Evolutionary conservation across 2,888 invertebrate genomes (phyloP).

Genomic region (Dasypogon diadema): DNA sequence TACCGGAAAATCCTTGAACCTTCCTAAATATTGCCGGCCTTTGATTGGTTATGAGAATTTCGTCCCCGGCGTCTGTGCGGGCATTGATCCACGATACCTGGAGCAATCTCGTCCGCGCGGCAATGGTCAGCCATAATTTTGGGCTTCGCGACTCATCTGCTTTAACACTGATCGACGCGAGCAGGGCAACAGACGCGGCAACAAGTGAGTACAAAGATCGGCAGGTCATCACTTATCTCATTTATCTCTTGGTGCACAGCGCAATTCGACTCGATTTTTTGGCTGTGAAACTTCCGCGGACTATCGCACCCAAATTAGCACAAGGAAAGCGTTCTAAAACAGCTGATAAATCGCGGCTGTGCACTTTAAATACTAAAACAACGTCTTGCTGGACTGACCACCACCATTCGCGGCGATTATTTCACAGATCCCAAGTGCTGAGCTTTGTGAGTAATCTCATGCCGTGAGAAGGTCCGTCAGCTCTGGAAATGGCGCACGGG

Average conservation of each 20-base stretch:
- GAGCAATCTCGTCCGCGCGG: conserved; percentile 64
- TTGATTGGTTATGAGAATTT: conserved; percentile 63
- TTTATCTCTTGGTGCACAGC: conserved; percentile 21
- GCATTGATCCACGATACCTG: conserved; percentile 68
- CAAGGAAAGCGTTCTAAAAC: not conserved
- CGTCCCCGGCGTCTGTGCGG: conserved; percentile 61
- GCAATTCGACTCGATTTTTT: not conserved
- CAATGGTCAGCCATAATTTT: conserved; percentile 65
- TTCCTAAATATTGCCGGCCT: conserved; percentile 62
- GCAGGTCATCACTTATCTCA: not conserved
- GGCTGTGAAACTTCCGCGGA: not conserved
- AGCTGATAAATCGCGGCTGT: not conserved
- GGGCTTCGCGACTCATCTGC: conserved; percentile 54
- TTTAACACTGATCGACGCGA: conserved; percentile 38
- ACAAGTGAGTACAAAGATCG: not conserved
- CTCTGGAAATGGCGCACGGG: not conserved
- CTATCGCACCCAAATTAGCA: not conserved
- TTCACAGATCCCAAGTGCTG: not conserved
- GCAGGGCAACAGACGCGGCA: conserved; percentile 26
- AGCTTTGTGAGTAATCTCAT: conserved; percentile 24
- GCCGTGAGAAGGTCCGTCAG: not conserved
- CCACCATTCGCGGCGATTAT: too few species aligned
- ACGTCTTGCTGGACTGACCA: not conserved
- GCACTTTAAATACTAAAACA: conserved; percentile 21
- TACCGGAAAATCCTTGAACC: not conserved